phyloP scores from a whole-genome alignment of 2,797 vertebrate genomes.

The Coendou prehensilis region DNA sequence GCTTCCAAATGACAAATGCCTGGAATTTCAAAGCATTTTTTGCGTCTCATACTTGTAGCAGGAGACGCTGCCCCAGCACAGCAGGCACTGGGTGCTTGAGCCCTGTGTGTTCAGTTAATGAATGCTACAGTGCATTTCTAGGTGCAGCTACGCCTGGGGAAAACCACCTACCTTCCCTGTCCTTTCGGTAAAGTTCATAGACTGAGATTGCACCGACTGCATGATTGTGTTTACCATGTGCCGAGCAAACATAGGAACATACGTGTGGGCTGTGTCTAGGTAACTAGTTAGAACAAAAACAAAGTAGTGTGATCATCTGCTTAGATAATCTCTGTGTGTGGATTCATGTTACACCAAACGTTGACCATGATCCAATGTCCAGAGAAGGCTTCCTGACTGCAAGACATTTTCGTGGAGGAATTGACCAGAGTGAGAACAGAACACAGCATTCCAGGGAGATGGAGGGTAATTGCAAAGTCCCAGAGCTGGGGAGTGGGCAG shows the following conservation, averaged over 20 bases:
- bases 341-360: background rate
- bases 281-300: background rate
- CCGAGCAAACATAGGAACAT: background rate
- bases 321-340: background rate
- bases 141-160: background rate
- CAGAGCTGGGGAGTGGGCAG: background rate
- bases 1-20: background rate
- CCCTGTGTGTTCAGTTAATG: background rate
- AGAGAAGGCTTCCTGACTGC: background rate
- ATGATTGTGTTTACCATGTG: too few relatives aligned
- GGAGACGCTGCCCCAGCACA: accelerated
- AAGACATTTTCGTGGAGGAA: background rate
- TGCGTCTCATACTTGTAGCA: accelerated
- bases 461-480: background rate
- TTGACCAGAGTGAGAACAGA: background rate
- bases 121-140: background rate
- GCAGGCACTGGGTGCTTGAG: accelerated
- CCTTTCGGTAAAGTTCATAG: too few relatives aligned
- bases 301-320: accelerated
- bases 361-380: background rate
- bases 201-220: background rate
- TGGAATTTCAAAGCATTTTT: background rate
- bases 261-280: background rate
- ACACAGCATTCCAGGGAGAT: background rate
- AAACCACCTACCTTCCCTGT: accelerated